Base-by-base conservation (phyloP, 2,113 vertebrate species). In the Chauna torquata region DNA sequence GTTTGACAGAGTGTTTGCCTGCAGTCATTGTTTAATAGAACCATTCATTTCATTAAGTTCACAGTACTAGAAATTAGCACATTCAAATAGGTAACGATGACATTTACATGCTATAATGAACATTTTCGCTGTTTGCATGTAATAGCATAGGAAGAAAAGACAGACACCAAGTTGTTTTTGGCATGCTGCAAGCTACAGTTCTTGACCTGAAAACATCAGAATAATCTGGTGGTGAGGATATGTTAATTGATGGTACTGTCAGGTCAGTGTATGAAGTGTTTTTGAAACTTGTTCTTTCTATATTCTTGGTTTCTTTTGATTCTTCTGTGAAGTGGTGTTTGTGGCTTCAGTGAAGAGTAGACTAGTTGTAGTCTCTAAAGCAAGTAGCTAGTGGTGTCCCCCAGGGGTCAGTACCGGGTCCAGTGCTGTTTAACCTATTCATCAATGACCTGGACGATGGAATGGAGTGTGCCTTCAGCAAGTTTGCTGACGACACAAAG, bases 181-280 rank as follows among this genome's bases (percentile, higher is more conserved):
- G 50, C 32, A 23, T 45, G 49, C 40, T 65, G 16, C 12, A 70
- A 72, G 45, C 36, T 58, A 20, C 20, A 40, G 1, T 72, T 88
- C 64, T 77, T 94, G 82, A 81, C 64, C 55, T 91, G n/a, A 92
- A 92, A 94, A 58, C 24, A 38, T 90, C 68, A 86, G 54, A 87
- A 70, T 36, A 80, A 82, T 86, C 40, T 72, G 54, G 64, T 70
- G 22, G 34, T 55, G 59, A 80, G 45, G 71, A 72, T 57, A 15
- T 5, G 5, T n/a, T 49, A 90, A 25, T 27, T 80, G 52, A 55
- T 69, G 49, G 47, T 68, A n/a, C 24, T 75, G 54, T 54, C 45
- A 62, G 44, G 83, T 78, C 72, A 50, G 30, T 9, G 15, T n/a
- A 42, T 36, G 30, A 71, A 30, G 25, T 81, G 27, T 12, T 44